These are phyloP conservation scores for Polypedilum pembai DNA, from an alignment of 1,140 invertebrate species.

Conservation along the genomic window DNA sequence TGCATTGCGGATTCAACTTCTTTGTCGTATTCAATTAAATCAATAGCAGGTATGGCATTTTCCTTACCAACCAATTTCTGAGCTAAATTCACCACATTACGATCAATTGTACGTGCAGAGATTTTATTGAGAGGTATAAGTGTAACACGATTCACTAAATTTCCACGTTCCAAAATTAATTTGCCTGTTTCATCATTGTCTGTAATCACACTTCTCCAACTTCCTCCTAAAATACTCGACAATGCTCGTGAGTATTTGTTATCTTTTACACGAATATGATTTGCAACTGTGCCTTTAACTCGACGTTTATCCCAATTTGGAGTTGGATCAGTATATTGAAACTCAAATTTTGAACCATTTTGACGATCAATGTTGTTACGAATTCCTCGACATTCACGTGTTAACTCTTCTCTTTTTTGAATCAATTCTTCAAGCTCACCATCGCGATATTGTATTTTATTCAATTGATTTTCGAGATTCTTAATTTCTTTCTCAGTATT, in stretches of 20 bases:
- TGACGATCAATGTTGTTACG: constrained; percentile 35
- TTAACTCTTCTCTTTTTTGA: constrained; percentile 47
- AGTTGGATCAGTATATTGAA: constrained; percentile 68
- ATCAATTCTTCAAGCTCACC: constrained; percentile 53
- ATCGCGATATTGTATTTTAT: constrained; percentile 58
- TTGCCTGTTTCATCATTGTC: constrained; percentile 81
- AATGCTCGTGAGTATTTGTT: constrained; percentile 67
- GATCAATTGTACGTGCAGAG: constrained; percentile 52
- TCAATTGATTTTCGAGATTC: constrained; percentile 41
- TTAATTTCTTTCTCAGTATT: constrained; percentile 56
- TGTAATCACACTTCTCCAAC: constrained; percentile 80
- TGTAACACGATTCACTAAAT: constrained; percentile 70
- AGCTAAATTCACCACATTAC: constrained; percentile 55
- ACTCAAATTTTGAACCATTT: constrained; percentile 52
- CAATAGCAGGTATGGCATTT: constrained; percentile 76
- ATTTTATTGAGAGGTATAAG: constrained; percentile 94
- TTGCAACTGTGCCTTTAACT: constrained; percentile 74
- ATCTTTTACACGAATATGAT: constrained; percentile 70
- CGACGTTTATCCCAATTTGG: constrained; percentile 66
- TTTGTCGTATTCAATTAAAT: constrained; percentile 69
- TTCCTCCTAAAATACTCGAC: constrained; percentile 78
- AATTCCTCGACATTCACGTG: constrained; percentile 45
- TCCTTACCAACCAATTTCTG: constrained; percentile 67
- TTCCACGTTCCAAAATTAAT: constrained; percentile 71
- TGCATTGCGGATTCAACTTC: constrained; percentile 70